A percentile compares a stretch with the other conserved stretches of the same genome.
phyloP scores from a whole-genome alignment of 2,113 vertebrate genomes.

The Rhipidura dahli region DNA sequence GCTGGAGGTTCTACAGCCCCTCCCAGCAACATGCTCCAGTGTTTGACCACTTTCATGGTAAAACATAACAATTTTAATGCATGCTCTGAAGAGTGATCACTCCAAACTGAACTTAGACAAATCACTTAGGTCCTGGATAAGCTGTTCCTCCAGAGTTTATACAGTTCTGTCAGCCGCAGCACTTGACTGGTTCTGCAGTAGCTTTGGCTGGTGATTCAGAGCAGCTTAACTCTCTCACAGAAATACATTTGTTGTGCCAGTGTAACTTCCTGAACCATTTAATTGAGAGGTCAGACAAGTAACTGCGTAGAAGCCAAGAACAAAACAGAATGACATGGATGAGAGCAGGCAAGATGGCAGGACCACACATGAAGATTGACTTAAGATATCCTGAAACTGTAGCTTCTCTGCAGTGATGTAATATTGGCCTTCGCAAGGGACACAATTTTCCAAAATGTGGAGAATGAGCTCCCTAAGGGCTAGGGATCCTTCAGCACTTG shows the following conservation, averaged over 20 bases:
- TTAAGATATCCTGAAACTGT: not conserved
- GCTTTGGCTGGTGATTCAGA: not conserved
- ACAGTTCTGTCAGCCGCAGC: not conserved
- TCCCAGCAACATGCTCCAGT: not conserved
- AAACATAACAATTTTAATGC: not conserved
- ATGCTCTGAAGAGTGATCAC: not conserved
- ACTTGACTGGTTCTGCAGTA: not conserved
- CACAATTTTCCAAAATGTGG: not conserved
- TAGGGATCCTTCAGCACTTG: not conserved
- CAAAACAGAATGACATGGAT: not conserved
- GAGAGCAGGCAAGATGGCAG: not conserved
- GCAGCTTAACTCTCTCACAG: not conserved
- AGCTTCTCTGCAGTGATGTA: not conserved
- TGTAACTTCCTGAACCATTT: not conserved
- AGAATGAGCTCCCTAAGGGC: not conserved
- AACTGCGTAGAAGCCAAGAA: not conserved
- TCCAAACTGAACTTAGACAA: not conserved
- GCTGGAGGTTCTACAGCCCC: not conserved
- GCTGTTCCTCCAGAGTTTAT: not conserved
- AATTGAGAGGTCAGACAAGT: not conserved
- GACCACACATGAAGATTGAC: not conserved
- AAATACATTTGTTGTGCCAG: not conserved
- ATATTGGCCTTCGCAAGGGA: not conserved
- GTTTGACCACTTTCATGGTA: not conserved
- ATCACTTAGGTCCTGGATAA: not conserved